Evolutionary conservation across 2,797 vertebrate genomes (phyloP).

Genomic region (Sebastes oblongus): DNA sequence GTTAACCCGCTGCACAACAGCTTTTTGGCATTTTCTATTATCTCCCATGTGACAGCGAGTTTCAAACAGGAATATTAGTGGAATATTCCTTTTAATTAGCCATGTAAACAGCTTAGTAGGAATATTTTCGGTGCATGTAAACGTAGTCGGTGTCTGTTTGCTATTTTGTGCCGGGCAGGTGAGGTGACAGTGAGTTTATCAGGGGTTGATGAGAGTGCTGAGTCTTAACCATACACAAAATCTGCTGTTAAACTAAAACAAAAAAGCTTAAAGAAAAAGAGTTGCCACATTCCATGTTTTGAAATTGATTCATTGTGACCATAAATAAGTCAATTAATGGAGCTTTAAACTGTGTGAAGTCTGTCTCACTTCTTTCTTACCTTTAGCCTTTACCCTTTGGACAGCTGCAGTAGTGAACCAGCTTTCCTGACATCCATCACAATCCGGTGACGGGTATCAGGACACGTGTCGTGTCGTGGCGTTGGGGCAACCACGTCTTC

Average conservation of each 20-base stretch:
- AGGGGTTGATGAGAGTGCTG: fast-evolving
- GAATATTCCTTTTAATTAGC: too few relatives aligned
- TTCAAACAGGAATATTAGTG: too few relatives aligned
- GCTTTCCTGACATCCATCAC: neutral
- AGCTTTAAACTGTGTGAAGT: neutral
- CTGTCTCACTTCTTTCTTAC: neutral
- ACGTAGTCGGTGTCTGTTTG: neutral
- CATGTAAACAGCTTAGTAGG: too few relatives aligned
- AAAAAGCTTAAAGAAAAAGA: neutral
- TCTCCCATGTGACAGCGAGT: too few relatives aligned
- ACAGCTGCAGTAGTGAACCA: neutral
- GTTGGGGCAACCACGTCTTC: neutral
- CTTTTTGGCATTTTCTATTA: too few relatives aligned
- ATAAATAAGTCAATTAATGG: neutral
- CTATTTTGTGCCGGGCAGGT: neutral
- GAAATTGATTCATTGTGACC: neutral
- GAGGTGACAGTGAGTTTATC: neutral
- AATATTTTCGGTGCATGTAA: neutral
- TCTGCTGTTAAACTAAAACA: neutral
- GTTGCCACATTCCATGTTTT: neutral
- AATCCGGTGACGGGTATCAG: neutral
- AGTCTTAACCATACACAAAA: neutral
- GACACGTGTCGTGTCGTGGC: neutral
- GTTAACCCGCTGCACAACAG: too few relatives aligned
- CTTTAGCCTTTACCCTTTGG: neutral